Conservation (phyloP, 2,888 invertebrate species). For the Tachystola acroxantha region DNA sequence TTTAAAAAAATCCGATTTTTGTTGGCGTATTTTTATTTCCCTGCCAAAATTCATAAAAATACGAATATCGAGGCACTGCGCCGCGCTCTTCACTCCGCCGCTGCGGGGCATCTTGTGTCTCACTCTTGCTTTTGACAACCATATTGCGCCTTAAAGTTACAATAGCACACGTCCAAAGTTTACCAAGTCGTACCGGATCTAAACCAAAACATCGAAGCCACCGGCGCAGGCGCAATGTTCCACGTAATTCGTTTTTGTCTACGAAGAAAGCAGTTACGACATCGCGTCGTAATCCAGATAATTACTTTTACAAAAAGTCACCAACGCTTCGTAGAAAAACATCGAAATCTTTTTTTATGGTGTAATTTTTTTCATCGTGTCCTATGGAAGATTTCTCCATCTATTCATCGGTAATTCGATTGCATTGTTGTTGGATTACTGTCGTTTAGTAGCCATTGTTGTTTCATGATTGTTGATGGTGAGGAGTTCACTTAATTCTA, state of each 20-base stretch:
- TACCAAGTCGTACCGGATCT: conserved; percentile 1
- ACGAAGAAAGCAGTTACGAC: conserved; percentile 21
- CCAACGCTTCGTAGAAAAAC: neutral
- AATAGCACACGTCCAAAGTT: neutral
- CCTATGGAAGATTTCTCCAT: conserved; percentile 21
- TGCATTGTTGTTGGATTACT: conserved; percentile 10
- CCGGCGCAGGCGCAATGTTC: neutral
- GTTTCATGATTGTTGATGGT: conserved; percentile 1
- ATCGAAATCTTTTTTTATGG: conserved; percentile 10
- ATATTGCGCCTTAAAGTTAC: no score
- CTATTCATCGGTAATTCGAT: conserved; percentile 12
- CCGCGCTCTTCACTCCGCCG: no score
- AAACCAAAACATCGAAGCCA: neutral
- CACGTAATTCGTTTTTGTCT: conserved; percentile 14
- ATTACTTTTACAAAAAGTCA: conserved; percentile 28
- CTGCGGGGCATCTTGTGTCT: no score
- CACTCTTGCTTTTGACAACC: no score
- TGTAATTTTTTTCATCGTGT: conserved; percentile 12
- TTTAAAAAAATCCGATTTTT: no score
- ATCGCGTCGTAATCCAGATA: conserved; percentile 22
- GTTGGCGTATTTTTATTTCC: no score
- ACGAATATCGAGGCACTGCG: no score
- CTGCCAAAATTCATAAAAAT: no score
- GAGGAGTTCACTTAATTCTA: neutral
- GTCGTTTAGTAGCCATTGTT: conserved; percentile 8